phyloP scores from a whole-genome alignment of 2,888 invertebrate genomes.

The Biston betularia region DNA sequence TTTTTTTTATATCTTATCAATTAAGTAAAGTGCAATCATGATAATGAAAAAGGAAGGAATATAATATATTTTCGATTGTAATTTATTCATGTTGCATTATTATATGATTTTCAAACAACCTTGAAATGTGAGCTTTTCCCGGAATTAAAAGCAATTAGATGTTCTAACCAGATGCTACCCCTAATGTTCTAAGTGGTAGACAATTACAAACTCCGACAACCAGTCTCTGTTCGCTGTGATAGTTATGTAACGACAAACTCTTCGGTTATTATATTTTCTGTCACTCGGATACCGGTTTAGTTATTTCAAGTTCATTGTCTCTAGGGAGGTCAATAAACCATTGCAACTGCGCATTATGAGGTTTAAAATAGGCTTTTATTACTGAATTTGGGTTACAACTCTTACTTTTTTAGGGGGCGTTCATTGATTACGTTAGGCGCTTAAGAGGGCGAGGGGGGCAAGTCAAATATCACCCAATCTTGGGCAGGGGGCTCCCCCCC shows the following conservation, averaged over 20 bases:
- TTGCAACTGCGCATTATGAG: slow-evolving; percentile 49
- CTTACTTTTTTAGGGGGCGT: slow-evolving; percentile 50
- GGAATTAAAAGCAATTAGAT: slow-evolving; percentile 11
- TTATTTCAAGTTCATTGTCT: slow-evolving; percentile 72
- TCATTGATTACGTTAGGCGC: too few relatives aligned
- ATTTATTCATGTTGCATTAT: background rate
- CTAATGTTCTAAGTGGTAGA: slow-evolving; percentile 11
- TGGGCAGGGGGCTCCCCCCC: too few relatives aligned
- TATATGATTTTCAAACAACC: background rate
- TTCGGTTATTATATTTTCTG: slow-evolving; percentile 43
- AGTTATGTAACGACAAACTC: slow-evolving; percentile 55
- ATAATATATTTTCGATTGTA: background rate
- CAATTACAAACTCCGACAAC: slow-evolving; percentile 35
- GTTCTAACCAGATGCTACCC: slow-evolving; percentile 6
- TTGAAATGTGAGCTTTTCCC: background rate
- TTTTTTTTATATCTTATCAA: too few relatives aligned
- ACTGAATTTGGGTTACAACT: slow-evolving; percentile 51
- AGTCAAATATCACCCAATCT: too few relatives aligned
- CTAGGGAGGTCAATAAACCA: slow-evolving; percentile 65
- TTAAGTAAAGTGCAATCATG: too few relatives aligned
- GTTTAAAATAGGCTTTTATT: slow-evolving; percentile 50
- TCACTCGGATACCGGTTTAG: slow-evolving; percentile 59
- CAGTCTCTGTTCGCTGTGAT: slow-evolving; percentile 34
- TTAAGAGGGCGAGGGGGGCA: too few relatives aligned
- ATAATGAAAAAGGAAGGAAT: background rate